Conservation (phyloP, 1,140 invertebrate species). For the Saccostrea glomerata region DNA sequence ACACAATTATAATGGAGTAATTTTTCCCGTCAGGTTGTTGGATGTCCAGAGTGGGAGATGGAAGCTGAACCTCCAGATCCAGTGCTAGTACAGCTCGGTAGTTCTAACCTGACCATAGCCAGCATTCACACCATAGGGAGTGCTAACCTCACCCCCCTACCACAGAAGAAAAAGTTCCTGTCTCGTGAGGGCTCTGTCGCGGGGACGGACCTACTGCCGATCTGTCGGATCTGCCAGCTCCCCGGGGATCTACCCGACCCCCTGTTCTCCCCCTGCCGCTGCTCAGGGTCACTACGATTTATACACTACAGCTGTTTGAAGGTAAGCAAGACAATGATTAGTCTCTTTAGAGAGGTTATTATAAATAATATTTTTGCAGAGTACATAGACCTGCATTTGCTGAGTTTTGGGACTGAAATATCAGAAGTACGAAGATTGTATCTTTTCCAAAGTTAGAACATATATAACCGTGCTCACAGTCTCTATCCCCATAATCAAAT, state of each 20-base stretch:
- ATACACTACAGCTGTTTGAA: slow-evolving; percentile 81
- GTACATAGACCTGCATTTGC: too few species aligned
- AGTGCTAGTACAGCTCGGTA: slow-evolving; percentile 43
- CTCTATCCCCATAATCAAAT: too few species aligned
- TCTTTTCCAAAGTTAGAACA: too few species aligned
- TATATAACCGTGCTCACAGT: too few species aligned
- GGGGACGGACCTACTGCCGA: slow-evolving; percentile 76
- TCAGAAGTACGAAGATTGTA: too few species aligned
- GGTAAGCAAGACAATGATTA: slow-evolving; percentile 67
- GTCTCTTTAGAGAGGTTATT: too few species aligned
- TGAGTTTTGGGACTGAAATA: too few species aligned
- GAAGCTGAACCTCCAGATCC: slow-evolving; percentile 32
- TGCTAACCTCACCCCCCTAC: slow-evolving; percentile 62
- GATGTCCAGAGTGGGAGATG: background rate
- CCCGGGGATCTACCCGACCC: slow-evolving; percentile 79
- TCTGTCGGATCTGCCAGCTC: slow-evolving; percentile 81
- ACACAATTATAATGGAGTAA: background rate
- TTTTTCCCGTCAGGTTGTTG: background rate
- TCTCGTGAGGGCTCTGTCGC: slow-evolving; percentile 66
- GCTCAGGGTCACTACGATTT: slow-evolving; percentile 81
- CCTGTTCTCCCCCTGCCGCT: slow-evolving; percentile 82
- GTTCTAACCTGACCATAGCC: slow-evolving; percentile 53
- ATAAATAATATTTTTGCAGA: too few species aligned
- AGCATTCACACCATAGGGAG: slow-evolving; percentile 59
- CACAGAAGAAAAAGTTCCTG: slow-evolving; percentile 62